Percentiles rank a stretch among this genome's conserved stretches.
Evolutionary conservation across 2,113 vertebrate species (phyloP).

Genomic region (Saccopteryx bilineata): DNA sequence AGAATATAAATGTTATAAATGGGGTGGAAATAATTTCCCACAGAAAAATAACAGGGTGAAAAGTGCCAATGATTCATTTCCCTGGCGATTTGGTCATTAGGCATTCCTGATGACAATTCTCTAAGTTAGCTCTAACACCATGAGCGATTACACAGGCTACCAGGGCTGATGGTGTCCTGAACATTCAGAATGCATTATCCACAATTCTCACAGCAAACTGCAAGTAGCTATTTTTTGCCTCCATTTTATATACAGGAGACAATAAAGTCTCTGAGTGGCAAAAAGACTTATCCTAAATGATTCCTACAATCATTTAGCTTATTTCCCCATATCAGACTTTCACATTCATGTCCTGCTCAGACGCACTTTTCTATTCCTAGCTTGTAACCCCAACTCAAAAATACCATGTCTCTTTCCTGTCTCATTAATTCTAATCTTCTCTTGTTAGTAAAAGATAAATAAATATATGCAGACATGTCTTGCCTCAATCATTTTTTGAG

Average conservation of each 20-base stretch:
- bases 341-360: neutral
- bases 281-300: neutral
- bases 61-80: neutral
- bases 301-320: neutral
- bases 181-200: neutral
- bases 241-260: neutral
- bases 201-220: neutral
- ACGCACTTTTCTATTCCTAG: neutral
- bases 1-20: constrained; percentile 41
- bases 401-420: neutral
- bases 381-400: constrained; percentile 9
- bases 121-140: neutral
- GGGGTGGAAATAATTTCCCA: constrained; percentile 10
- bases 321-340: neutral
- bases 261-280: neutral
- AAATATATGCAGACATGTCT: constrained; percentile 8
- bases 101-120: neutral
- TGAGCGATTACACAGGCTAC: neutral
- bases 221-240: neutral
- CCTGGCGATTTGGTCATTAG: neutral
- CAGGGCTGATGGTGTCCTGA: neutral
- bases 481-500: constrained; percentile 15
- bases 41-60: neutral
- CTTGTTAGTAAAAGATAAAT: constrained; percentile 42
- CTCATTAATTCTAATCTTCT: constrained; percentile 43